Evolutionary conservation across 2,113 vertebrate genomes (phyloP).

Genomic region (Caranx melampygus): DNA sequence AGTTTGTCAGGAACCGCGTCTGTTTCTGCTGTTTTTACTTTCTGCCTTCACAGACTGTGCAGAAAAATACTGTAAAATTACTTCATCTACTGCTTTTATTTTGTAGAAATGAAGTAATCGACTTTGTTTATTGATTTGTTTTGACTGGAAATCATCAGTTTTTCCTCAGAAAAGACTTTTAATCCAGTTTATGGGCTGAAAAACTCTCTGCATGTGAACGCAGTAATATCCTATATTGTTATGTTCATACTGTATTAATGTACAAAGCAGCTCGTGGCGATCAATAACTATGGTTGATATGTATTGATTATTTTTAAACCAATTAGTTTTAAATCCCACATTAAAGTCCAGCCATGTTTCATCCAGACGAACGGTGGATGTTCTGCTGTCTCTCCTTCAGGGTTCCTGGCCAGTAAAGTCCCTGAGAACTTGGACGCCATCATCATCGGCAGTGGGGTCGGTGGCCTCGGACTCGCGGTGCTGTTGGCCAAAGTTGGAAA

Average conservation of each 20-base stretch:
- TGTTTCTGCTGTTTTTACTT: too few relatives aligned
- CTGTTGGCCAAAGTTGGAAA: slow-evolving; percentile 90
- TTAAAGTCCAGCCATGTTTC: too few relatives aligned
- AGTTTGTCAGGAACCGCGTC: too few relatives aligned
- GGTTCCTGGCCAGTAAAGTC: slow-evolving; percentile 86
- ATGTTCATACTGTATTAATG: not conserved
- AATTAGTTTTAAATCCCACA: too few relatives aligned
- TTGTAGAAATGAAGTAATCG: too few relatives aligned
- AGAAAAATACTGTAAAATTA: too few relatives aligned
- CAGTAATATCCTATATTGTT: not conserved
- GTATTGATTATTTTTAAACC: too few relatives aligned
- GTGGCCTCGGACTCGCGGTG: slow-evolving; percentile 87
- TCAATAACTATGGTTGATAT: too few relatives aligned
- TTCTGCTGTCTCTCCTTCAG: slow-evolving; percentile 63
- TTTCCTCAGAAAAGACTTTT: not conserved
- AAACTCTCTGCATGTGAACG: not conserved
- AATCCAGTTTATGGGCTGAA: not conserved
- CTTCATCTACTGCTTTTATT: too few relatives aligned
- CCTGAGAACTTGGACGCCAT: slow-evolving; percentile 88
- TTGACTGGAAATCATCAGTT: too few relatives aligned
- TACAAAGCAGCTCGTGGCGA: not conserved
- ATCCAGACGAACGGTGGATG: not conserved
- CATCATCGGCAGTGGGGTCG: slow-evolving; percentile 92
- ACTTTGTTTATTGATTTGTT: too few relatives aligned
- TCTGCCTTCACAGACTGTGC: too few relatives aligned